A percentile compares a stretch with the other conserved stretches of the same genome.
phyloP scores from a whole-genome alignment of 2,888 invertebrate species.

The Scaptomyza parva region DNA sequence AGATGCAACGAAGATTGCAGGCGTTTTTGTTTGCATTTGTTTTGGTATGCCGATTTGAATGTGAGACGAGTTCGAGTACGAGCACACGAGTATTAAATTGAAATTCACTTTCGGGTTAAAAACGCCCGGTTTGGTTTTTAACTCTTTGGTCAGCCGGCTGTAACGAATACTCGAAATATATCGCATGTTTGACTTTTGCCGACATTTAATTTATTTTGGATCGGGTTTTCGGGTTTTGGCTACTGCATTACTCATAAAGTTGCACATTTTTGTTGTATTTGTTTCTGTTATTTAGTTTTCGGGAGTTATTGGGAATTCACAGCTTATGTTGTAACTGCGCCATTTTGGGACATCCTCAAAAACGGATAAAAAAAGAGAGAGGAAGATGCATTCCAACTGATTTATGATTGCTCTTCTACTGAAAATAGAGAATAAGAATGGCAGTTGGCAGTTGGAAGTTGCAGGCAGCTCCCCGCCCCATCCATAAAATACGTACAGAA shows the following conservation, averaged over 20 bases:
- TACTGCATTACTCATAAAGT: slow-evolving; percentile 74
- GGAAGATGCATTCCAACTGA: slow-evolving; percentile 57
- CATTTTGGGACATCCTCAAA: slow-evolving; percentile 73
- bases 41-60: slow-evolving; percentile 46
- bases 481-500: slow-evolving; percentile 62
- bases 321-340: slow-evolving; percentile 59
- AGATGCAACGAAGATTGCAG: slow-evolving; percentile 26
- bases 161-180: slow-evolving; percentile 48
- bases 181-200: slow-evolving; percentile 69
- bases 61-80: not conserved
- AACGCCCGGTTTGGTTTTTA: slow-evolving; percentile 12
- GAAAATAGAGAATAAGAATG: slow-evolving; percentile 54
- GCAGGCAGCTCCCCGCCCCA: not conserved
- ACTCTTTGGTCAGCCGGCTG: slow-evolving; percentile 64
- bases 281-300: not conserved
- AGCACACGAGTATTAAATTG: slow-evolving; percentile 25
- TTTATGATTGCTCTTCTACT: slow-evolving; percentile 66
- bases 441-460: too few species aligned
- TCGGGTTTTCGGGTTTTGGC: slow-evolving; percentile 42
- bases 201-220: slow-evolving; percentile 49
- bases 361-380: slow-evolving; percentile 51
- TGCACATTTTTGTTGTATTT: slow-evolving; percentile 11
- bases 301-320: slow-evolving; percentile 70
- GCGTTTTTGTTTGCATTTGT: slow-evolving; percentile 56
- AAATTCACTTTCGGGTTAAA: slow-evolving; percentile 29